A percentile compares a stretch with the other conserved stretches of the same genome.
phyloP scores from a whole-genome alignment of 2,113 vertebrate genomes.

The Rattus rattus region DNA sequence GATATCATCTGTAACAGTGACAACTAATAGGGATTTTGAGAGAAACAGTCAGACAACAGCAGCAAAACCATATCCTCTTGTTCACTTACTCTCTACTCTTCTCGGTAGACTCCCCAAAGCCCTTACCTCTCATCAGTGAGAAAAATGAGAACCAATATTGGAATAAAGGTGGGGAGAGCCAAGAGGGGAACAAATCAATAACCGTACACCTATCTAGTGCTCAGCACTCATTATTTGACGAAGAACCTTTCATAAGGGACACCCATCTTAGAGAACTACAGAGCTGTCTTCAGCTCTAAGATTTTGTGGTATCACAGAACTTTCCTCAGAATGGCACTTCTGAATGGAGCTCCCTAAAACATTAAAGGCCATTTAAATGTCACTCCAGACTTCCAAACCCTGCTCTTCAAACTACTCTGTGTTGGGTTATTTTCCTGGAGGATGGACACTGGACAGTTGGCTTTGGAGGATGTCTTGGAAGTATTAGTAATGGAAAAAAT shows the following conservation, averaged over 20 bases:
- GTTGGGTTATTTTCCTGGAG: background rate
- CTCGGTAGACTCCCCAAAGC: background rate
- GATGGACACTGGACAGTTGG: background rate
- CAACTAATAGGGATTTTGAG: background rate
- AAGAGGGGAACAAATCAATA: background rate
- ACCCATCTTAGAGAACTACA: background rate
- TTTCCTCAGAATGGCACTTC: background rate
- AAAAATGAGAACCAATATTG: background rate
- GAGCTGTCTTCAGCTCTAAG: background rate
- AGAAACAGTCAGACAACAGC: background rate
- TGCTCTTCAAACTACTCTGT: background rate
- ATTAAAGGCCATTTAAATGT: background rate
- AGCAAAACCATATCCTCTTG: background rate
- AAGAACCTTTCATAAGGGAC: background rate
- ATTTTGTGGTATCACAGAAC: background rate
- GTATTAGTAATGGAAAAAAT: slow-evolving; percentile 71
- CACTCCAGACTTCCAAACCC: background rate
- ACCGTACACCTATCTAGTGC: accelerated
- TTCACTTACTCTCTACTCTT: background rate
- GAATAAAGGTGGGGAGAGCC: background rate
- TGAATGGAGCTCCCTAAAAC: background rate
- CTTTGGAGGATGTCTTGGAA: slow-evolving; percentile 4
- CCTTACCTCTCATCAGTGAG: background rate
- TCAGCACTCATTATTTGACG: background rate
- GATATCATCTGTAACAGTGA: background rate